Percentiles rank a stretch among this genome's conserved stretches.
Evolutionary conservation across 2,113 vertebrate genomes (phyloP).

Genomic region (Ageneiosus marmoratus): DNA sequence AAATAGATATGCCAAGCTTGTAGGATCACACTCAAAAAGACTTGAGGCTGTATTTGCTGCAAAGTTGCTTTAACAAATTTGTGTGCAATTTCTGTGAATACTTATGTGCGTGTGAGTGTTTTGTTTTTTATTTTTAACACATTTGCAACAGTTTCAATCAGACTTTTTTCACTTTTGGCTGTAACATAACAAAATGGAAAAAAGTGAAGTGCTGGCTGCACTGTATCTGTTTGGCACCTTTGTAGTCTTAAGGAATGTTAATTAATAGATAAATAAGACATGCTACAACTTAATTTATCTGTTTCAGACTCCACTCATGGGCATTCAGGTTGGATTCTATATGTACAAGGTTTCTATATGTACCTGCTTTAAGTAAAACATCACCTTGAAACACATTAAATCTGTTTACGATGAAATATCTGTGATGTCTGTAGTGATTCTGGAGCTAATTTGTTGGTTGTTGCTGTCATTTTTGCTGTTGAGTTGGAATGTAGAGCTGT

Average conservation of each 20-base stretch:
- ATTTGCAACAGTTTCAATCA: too few relatives aligned
- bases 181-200: too few relatives aligned
- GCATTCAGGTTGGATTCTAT: slow-evolving; percentile 33
- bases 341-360: slow-evolving; percentile 12
- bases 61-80: too few relatives aligned
- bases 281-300: slow-evolving; percentile 15
- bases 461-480: not conserved
- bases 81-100: too few relatives aligned
- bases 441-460: not conserved
- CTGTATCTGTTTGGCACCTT: slow-evolving; percentile 38
- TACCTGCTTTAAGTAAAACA: slow-evolving; percentile 20
- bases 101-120: too few relatives aligned
- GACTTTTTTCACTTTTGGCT: not conserved
- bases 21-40: too few relatives aligned
- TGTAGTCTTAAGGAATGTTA: not conserved
- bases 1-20: too few relatives aligned
- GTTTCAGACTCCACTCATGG: too few relatives aligned
- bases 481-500: not conserved
- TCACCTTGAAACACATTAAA: not conserved
- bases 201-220: too few relatives aligned
- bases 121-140: too few relatives aligned
- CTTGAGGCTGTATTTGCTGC: too few relatives aligned
- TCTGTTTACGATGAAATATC: not conserved
- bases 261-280: slow-evolving; percentile 16
- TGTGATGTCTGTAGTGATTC: not conserved